These are phyloP conservation scores for Carlito syrichta DNA, from an alignment of 2,113 vertebrate species.

Conservation along the genomic window DNA sequence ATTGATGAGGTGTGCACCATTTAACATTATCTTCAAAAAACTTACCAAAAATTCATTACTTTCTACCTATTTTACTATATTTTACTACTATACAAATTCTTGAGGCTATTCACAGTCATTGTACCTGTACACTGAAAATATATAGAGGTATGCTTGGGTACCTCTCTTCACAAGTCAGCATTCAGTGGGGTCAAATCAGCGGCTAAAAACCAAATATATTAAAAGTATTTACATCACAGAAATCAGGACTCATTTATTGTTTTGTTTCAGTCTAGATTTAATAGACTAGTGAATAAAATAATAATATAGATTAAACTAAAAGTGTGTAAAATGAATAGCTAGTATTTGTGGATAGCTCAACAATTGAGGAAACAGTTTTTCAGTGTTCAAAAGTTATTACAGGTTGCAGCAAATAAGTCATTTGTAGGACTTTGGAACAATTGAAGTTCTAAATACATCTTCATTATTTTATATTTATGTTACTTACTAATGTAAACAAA, in stretches of 20 bases:
- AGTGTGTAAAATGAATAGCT: neutral
- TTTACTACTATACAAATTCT: neutral
- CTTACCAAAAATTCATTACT: neutral
- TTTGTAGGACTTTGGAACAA: neutral
- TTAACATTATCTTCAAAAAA: too few relatives aligned
- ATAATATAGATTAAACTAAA: neutral
- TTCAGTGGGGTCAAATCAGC: neutral
- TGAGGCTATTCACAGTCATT: neutral
- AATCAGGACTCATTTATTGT: neutral
- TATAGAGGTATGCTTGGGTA: rapidly evolving
- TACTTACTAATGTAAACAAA: neutral
- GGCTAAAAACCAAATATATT: neutral
- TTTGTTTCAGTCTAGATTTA: neutral
- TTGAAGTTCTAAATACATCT: neutral
- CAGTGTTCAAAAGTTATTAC: neutral
- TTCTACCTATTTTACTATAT: neutral
- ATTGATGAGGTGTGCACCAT: too few relatives aligned
- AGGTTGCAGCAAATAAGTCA: neutral
- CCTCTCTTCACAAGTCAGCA: neutral
- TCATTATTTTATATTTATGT: neutral
- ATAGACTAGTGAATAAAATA: neutral
- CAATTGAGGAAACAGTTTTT: neutral
- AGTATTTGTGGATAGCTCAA: neutral
- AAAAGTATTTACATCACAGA: rapidly evolving
- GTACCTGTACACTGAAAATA: neutral